Percentiles rank a stretch among this genome's conserved stretches.
These are phyloP conservation scores for Chondrosia reniformis DNA, from an alignment of 37 sponge, comb jelly and placozoan genomes.

Conservation along the genomic window DNA sequence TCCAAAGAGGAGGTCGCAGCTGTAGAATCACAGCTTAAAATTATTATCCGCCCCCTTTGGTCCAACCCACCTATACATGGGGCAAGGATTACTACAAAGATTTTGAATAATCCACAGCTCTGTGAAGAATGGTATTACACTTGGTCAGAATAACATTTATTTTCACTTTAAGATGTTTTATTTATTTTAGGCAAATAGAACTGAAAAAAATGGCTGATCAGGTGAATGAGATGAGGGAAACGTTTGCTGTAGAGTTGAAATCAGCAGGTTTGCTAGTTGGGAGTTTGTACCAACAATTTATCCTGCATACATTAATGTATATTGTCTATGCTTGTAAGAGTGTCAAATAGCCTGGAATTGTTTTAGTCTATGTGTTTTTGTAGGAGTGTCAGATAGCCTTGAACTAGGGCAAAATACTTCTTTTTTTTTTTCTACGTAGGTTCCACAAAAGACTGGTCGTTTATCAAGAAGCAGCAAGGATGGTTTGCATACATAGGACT, in stretches of 20 bases:
- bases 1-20: conserved; percentile 39
- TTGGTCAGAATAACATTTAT: neutral
- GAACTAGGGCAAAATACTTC: no score
- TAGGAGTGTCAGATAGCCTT: neutral
- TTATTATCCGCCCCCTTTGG: conserved; percentile 66
- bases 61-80: conserved; percentile 70
- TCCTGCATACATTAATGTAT: neutral
- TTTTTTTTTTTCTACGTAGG: neutral
- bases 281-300: neutral
- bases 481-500: conserved; percentile 35
- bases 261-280: conserved; percentile 1
- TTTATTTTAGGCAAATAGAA: conserved; percentile 15
- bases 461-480: conserved; percentile 19
- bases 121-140: conserved; percentile 45
- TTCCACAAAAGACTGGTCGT: conserved; percentile 17
- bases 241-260: conserved; percentile 30
- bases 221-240: conserved; percentile 42
- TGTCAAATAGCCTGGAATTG: neutral
- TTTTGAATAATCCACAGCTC: conserved; percentile 44
- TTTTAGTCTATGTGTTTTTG: neutral
- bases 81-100: conserved; percentile 42
- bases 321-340: neutral
- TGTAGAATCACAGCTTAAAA: conserved; percentile 70
- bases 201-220: conserved; percentile 65
- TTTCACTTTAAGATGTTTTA: neutral